Base-by-base conservation (phyloP, 2,113 vertebrate species). In the Corythaeola cristata region DNA sequence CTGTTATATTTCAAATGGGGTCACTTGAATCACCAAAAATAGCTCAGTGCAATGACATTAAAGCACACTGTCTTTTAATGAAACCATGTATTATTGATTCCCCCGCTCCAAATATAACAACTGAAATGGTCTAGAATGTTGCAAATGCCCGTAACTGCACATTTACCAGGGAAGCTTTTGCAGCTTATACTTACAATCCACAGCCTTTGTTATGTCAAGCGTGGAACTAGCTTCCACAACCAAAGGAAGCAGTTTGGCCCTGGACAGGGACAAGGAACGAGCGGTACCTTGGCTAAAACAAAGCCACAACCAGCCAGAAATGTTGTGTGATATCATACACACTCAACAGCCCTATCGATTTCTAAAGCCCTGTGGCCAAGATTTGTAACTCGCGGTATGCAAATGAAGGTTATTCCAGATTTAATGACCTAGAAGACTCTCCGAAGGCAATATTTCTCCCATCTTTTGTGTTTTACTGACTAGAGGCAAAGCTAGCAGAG, bases 31-130 rank as follows among this genome's bases (percentile, higher is more conserved):
- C 11, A 56, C 80, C 58, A 64, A 92, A 76, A 96, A 90, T 93
- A 95, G 75, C 69, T 89, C 84, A 39, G 62, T 72, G 90, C 77
- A 78, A 64, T 79, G 86, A 91, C 80, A 95, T 73, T 85, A 93
- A 94, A 93, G 45, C 74, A 89, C 73, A 89, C 44, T 89, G 47
- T 55, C 52, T 95, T 96, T 96, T 97, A 89, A 87, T 77, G 77
- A 82, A 90, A 90, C 20, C 3, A 78, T 95, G 80, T 93, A 92
- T 92, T 95, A 92, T 87, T 89, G 45, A 97, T 92, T 74, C 12
- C 35, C 18, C 26, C 15, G 0, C 55, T 79, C 90, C 73, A 93
- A 92, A 94, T 78, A 84, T 41, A 92, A 90, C 78, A 62, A 33
- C 88, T 52, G 35, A 85, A 96, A 83, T 37, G 53, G 59, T 37